Base-by-base conservation (phyloP, 2,113 vertebrate genomes). In the Ammodytes marinus region DNA sequence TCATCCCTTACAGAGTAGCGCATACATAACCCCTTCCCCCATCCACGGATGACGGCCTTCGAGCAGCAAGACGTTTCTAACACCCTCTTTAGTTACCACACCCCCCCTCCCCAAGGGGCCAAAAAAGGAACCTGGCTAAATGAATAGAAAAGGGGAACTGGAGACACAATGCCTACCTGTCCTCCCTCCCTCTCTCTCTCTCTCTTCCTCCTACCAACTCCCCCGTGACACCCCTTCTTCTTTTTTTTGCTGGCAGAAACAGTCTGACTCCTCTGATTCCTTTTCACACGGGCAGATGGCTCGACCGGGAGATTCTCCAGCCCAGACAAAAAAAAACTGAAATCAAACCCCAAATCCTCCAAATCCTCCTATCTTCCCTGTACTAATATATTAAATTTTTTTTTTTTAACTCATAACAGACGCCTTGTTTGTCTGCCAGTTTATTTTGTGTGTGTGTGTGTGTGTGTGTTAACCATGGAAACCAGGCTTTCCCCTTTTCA, bases 141-240 rank as follows among this genome's bases (percentile, higher is more conserved):
- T 93, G 85, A 93, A 93, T 88, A 86, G 88, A 82, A 78, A 27
- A 79, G 73, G 79, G 91, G 88, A 91, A 92, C 83, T 65, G 4
- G 85, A 91, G 88, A 87, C 89, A 89, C 91, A 87, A 90, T 86
- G 79, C 83, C 71, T 88, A 91, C 91, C 89, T 91, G 85, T 91
- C 87, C 86, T 84, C 74, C 74, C 74, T 77, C 73, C 75, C 76
- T 77, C 27, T 27, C 27, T 27, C 27, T 27, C 27, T 27, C 27
- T 27, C 83, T 81, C 75, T 76, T 78, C 88, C 85, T 84, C 65
- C 57, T 42, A 37, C 84, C n/a, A 70, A 77, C 80, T 88, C 91
- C 87, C 84, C 64, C 37, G 82, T 84, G 89, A 75, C 91, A 84
- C 77, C 77, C 27, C 74, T 80, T 78, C 73, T 50, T 68, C 67